phyloP scores from a whole-genome alignment of 2,888 invertebrate species.

The Bunonema sp. region DNA sequence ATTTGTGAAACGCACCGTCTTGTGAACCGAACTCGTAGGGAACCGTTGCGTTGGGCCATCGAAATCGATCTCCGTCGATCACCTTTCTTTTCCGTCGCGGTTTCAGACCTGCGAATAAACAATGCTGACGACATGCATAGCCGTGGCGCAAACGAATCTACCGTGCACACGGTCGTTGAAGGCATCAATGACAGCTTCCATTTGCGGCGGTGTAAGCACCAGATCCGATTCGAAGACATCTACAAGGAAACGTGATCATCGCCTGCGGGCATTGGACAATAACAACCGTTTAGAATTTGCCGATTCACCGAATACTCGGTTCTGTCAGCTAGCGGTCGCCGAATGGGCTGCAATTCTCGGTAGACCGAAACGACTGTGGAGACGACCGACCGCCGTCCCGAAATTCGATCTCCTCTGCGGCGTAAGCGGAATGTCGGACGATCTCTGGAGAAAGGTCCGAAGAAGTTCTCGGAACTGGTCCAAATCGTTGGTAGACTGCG shows the following conservation, averaged over 20 bases:
- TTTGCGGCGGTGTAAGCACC: conserved; percentile 13
- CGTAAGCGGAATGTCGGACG: conserved; percentile 1
- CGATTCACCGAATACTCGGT: conserved; percentile 14
- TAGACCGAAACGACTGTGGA: conserved; percentile 5
- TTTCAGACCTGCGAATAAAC: not conserved
- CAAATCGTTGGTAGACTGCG: conserved; percentile 1
- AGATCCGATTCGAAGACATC: conserved; percentile 17
- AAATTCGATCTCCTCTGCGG: conserved; percentile 2
- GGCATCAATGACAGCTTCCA: conserved; percentile 15
- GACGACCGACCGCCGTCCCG: conserved; percentile 1
- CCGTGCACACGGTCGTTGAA: conserved; percentile 11
- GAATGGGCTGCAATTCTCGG: too few relatives aligned
- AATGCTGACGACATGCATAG: not conserved
- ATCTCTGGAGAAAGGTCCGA: conserved; percentile 3
- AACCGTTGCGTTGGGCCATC: conserved; percentile 16
- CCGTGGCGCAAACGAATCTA: not conserved
- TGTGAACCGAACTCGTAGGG: conserved; percentile 15
- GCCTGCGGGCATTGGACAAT: not conserved
- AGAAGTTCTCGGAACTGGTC: conserved; percentile 4
- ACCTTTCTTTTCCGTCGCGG: conserved; percentile 11
- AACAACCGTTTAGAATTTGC: conserved; percentile 6
- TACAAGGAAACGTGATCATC: not conserved
- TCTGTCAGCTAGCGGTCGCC: conserved; percentile 10
- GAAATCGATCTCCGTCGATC: conserved; percentile 12
- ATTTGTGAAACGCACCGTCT: conserved; percentile 5